Percentiles rank a stretch among this genome's conserved stretches.
Evolutionary conservation across 37 sponge, comb jelly and placozoan species (phyloP).

Genomic region (Tethya wilhelma): DNA sequence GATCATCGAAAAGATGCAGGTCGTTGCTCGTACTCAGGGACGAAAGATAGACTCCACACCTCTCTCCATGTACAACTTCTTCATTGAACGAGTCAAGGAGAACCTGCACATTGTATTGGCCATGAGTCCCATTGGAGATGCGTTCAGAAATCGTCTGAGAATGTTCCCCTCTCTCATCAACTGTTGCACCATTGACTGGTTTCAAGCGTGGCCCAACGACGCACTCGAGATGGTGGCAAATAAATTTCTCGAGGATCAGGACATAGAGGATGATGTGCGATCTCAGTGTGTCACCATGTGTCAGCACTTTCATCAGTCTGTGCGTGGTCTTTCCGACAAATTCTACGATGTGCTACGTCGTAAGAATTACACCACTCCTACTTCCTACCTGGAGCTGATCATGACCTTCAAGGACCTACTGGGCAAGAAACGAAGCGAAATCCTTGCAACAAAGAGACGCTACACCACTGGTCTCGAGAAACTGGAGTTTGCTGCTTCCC

Average conservation of each 20-base stretch:
- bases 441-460: slow-evolving; percentile 73
- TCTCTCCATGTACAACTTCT: slow-evolving; percentile 95
- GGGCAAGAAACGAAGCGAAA: slow-evolving; percentile 73
- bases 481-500: slow-evolving; percentile 95
- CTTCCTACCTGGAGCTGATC: slow-evolving; percentile 97
- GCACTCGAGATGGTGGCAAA: slow-evolving; percentile 99
- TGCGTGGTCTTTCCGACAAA: slow-evolving; percentile 51
- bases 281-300: slow-evolving; percentile 89
- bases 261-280: slow-evolving; percentile 81
- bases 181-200: slow-evolving; percentile 99
- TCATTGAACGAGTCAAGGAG: slow-evolving; percentile 93
- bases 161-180: slow-evolving; percentile 99
- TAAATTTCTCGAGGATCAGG: slow-evolving; percentile 96
- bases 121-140: slow-evolving; percentile 98
- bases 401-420: slow-evolving; percentile 93
- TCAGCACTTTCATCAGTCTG: slow-evolving; percentile 91
- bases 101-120: slow-evolving; percentile 93
- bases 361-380: slow-evolving; percentile 98
- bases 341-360: slow-evolving; percentile 86
- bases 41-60: slow-evolving; percentile 94
- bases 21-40: slow-evolving; percentile 71
- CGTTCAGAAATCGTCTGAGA: slow-evolving; percentile 90
- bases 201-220: slow-evolving; percentile 98
- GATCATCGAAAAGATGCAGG: slow-evolving; percentile 98
- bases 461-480: slow-evolving; percentile 94